Base-by-base conservation (phyloP, 92 coral and sea anemone species). In the Parazoanthus swiftii region DNA sequence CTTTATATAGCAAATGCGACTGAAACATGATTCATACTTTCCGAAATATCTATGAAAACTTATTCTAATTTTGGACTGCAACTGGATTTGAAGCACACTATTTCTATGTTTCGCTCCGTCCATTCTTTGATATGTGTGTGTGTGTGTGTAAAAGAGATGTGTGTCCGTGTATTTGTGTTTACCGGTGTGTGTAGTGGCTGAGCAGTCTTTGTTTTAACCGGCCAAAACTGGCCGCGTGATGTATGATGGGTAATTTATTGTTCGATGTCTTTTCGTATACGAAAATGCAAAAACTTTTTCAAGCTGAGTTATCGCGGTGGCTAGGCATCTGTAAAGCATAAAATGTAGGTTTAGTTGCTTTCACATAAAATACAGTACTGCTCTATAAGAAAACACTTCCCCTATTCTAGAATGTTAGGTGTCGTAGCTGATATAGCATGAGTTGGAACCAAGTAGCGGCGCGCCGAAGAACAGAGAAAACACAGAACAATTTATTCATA, bases 21-120 rank as follows among this genome's bases (percentile, higher is more conserved):
- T 83, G 46, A 84, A 71, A 43, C 56, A 44, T 42, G 43, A 38
- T 82, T 82, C 77, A 77, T 70, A 66, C 72, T 70, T 71, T 54
- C 18, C 18, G 59, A 42, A 58, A 83, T 13, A 70, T 67, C 37
- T 66, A 39, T 39, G 2, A 26, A 84, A 46, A 29, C 11, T 51
- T 43, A 8, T 48, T 21, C 59, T 51, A 59, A n/a, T 59, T 74
- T 18, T 74, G 37, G 33, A 29, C 21, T 74, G 77, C 46, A 3
- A 18, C n/a, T 26, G 46, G 18, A 74, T 9, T n/a, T 23, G 46
- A 80, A 80, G 43, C 46, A 80, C 51, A 18, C 6, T 75, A 20
- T 13, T 54, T 75, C n/a, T 75, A 54, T 54, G 59, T 54, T 4
- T 54, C 59, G 3, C 59, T 54, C 59, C 20, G 18, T 54, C 59